These are phyloP conservation scores for Notodonta dromedarius DNA, from an alignment of 2,888 invertebrate species.

Conservation along the genomic window DNA sequence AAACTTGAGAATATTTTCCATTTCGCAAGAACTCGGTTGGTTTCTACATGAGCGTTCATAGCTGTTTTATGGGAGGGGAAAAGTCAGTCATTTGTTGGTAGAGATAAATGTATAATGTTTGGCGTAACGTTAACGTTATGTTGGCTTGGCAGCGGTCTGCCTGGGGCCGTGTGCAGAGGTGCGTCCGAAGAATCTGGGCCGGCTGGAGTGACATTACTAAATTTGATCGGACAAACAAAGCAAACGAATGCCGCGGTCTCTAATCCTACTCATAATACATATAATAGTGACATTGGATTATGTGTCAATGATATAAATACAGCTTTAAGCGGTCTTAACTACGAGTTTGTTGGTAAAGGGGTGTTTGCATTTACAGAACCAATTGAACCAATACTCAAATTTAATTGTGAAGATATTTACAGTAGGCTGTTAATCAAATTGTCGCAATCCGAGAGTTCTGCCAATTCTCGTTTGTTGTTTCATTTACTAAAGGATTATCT, in stretches of 20 bases:
- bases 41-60: constrained; percentile 39
- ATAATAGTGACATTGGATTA: constrained; percentile 22
- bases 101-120: constrained; percentile 70
- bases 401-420: constrained; percentile 19
- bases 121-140: constrained; percentile 57
- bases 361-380: background rate
- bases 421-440: constrained; percentile 35
- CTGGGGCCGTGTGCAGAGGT: constrained; percentile 81
- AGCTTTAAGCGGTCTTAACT: constrained; percentile 6
- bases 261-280: constrained; percentile 47
- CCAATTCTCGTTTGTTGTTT: constrained; percentile 37
- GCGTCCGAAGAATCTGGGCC: constrained; percentile 77
- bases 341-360: background rate
- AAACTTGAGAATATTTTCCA: background rate
- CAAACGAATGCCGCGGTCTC: constrained; percentile 65
- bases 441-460: constrained; percentile 29
- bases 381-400: no score
- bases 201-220: constrained; percentile 83
- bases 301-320: constrained; percentile 28
- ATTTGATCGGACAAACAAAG: constrained; percentile 79
- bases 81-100: constrained; percentile 64
- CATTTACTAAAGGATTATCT: constrained; percentile 35
- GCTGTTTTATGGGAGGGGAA: constrained; percentile 60
- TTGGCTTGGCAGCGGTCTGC: constrained; percentile 71
- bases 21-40: constrained; percentile 34